These are phyloP conservation scores for Brachyhypopomus gauderio DNA, from an alignment of 2,113 vertebrate genomes.

Conservation along the genomic window DNA sequence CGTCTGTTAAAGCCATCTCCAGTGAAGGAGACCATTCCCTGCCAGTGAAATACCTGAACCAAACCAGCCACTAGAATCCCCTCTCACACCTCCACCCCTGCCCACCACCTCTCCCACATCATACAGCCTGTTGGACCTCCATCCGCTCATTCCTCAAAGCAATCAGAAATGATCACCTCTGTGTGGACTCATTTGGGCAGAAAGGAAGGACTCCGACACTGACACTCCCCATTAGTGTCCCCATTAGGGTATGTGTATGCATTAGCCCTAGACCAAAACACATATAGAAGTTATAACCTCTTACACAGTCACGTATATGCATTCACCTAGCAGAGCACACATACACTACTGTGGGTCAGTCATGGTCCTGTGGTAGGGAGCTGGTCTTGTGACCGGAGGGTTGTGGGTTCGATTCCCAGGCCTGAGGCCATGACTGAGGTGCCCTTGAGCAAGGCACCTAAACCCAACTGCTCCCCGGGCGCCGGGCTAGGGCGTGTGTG, in stretches of 20 bases:
- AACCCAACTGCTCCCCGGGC: no score
- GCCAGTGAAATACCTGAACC: constrained; percentile 39
- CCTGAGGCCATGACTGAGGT: no score
- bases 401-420: no score
- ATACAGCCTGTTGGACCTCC: constrained; percentile 56
- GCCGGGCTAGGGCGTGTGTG: no score
- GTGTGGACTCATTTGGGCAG: neutral
- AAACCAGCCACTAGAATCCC: constrained; percentile 40
- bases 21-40: constrained; percentile 60
- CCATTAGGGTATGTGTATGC: neutral
- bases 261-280: constrained; percentile 11
- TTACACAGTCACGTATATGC: neutral
- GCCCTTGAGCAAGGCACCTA: no score
- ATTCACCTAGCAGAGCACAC: no score
- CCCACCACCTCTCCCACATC: constrained; percentile 50
- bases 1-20: constrained; percentile 71
- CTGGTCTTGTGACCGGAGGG: no score
- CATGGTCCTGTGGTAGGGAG: no score
- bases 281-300: constrained; percentile 2
- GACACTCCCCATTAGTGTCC: no score
- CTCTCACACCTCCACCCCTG: constrained; percentile 46
- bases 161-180: neutral
- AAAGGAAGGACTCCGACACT: constrained; percentile 12
- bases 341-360: no score
- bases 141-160: constrained; percentile 31